These are phyloP conservation scores for Alectura lathami DNA, from an alignment of 2,113 vertebrate species.

Conservation along the genomic window DNA sequence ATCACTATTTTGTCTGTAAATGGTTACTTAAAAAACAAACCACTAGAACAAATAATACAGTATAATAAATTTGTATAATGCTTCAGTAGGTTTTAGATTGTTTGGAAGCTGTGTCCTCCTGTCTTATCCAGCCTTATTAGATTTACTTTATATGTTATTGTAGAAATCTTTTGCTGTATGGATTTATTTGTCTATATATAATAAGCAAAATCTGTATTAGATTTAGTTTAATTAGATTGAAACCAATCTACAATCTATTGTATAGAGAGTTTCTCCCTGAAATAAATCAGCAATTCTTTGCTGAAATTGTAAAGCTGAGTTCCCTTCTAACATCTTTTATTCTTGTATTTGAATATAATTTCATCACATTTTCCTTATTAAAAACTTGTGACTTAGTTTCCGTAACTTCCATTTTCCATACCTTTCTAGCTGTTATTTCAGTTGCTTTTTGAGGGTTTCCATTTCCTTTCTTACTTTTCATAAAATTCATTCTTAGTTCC, in stretches of 20 bases:
- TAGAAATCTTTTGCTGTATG: background rate
- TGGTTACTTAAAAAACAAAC: background rate
- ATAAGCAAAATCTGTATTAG: background rate
- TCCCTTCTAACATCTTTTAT: background rate
- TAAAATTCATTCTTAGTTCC: background rate
- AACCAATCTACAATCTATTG: background rate
- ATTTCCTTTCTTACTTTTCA: background rate
- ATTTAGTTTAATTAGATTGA: background rate
- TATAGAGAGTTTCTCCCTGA: background rate
- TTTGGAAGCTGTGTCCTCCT: background rate
- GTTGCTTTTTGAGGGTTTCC: background rate
- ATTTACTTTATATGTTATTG: background rate
- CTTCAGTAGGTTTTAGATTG: background rate
- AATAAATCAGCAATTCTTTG: background rate
- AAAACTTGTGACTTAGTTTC: slow-evolving; percentile 2
- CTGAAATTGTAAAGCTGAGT: background rate
- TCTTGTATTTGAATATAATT: background rate
- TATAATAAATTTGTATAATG: background rate
- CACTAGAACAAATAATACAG: background rate
- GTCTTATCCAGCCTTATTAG: background rate
- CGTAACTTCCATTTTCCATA: background rate
- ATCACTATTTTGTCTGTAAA: background rate
- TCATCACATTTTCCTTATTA: background rate
- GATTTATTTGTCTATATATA: background rate
- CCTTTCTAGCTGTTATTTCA: background rate